phyloP scores from a whole-genome alignment of 35 echinoderm and acorn worm genomes.

The Lytechinus variegatus region DNA sequence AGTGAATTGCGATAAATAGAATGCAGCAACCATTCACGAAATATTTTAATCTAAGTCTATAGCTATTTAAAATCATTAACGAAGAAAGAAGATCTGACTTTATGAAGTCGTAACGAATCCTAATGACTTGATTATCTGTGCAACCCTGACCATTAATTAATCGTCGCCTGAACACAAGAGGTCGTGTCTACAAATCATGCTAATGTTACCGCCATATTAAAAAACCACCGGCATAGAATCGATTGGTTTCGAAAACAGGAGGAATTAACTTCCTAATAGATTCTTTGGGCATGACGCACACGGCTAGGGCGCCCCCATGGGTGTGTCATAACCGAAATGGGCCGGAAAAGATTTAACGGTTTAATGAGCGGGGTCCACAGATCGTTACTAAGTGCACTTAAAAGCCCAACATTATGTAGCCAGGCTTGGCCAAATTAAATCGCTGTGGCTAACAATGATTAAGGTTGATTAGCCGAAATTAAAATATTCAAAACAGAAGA shows the following conservation, averaged over 20 bases:
- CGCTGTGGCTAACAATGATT: slow-evolving; percentile 1
- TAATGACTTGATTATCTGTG: slow-evolving; percentile 19
- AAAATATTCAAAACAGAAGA: not conserved
- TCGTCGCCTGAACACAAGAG: not conserved
- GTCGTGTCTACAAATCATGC: not conserved
- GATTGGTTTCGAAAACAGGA: not conserved
- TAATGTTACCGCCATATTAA: not conserved
- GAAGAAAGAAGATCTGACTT: not conserved
- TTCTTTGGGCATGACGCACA: not conserved
- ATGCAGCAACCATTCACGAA: not conserved
- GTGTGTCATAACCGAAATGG: not conserved
- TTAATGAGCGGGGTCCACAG: not conserved
- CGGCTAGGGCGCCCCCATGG: not conserved
- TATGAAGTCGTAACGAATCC: not conserved
- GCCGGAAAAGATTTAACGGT: slow-evolving; percentile 17
- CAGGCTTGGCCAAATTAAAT: not conserved
- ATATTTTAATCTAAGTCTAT: not conserved
- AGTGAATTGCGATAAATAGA: not conserved
- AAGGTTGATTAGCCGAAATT: not conserved
- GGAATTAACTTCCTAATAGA: not conserved
- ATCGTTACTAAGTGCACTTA: not conserved
- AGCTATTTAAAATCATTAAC: not conserved
- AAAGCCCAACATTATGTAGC: not conserved
- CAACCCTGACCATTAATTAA: slow-evolving; percentile 19
- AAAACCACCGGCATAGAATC: not conserved